Evolutionary conservation across 2,888 invertebrate genomes (phyloP).

Genomic region (Scelioninae gen. 2): DNA sequence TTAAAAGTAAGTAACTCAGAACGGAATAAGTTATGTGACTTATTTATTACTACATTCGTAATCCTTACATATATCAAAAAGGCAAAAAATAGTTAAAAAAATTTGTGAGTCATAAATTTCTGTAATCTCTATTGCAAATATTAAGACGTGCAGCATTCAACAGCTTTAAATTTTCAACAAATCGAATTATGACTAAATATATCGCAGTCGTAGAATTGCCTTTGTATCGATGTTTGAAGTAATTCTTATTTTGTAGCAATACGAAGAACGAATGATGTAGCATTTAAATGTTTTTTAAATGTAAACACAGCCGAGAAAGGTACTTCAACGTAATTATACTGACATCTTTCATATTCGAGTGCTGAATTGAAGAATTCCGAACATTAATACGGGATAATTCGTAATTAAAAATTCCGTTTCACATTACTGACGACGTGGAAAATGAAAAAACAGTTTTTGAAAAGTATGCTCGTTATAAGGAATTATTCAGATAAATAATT

Average conservation of each 20-base stretch:
- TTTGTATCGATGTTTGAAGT: neutral
- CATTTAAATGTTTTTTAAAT: slow-evolving; percentile 30
- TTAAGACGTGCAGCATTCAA: slow-evolving; percentile 3
- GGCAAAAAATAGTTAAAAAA: slow-evolving; percentile 16
- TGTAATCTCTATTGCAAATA: slow-evolving; percentile 19
- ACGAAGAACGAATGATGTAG: neutral
- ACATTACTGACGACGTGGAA: neutral
- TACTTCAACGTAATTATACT: slow-evolving; percentile 27
- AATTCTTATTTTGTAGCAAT: neutral
- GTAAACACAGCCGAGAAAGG: slow-evolving; percentile 9
- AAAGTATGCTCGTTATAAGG: neutral
- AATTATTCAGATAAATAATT: slow-evolving; percentile 7
- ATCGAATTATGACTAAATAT: slow-evolving; percentile 31
- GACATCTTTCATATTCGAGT: slow-evolving; percentile 12
- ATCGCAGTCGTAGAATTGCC: slow-evolving; percentile 5
- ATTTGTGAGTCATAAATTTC: slow-evolving; percentile 22
- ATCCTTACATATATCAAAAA: slow-evolving; percentile 15
- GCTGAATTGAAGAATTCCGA: slow-evolving; percentile 17
- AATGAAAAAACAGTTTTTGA: neutral
- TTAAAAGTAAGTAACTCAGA: no score
- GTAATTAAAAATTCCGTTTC: slow-evolving; percentile 44
- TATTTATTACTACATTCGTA: no score
- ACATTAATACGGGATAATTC: slow-evolving; percentile 15
- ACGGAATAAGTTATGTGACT: no score
- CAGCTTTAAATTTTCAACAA: slow-evolving; percentile 35